These are phyloP conservation scores for Molossus alvarezi DNA, from an alignment of 2,797 vertebrate genomes.

Conservation along the genomic window DNA sequence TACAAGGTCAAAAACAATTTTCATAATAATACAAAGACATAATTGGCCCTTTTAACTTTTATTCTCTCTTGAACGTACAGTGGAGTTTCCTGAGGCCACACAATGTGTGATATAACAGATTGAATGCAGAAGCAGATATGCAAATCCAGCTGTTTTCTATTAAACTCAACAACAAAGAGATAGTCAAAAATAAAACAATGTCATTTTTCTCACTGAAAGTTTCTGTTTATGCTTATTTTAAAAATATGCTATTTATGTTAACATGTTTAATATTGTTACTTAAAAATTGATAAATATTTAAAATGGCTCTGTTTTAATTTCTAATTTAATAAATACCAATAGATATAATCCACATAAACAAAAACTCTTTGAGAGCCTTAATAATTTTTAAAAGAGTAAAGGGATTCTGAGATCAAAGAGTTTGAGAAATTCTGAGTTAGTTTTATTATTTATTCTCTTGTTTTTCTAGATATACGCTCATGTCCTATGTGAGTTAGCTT, in stretches of 20 bases:
- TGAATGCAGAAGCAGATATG: constrained; percentile 2
- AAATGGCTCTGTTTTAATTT: constrained; percentile 15
- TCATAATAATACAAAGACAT: constrained; percentile 26
- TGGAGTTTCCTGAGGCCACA: constrained; percentile 16
- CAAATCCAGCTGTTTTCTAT: not conserved
- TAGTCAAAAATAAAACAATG: not conserved
- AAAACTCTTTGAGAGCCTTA: constrained; percentile 4
- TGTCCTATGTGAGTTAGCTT: not conserved
- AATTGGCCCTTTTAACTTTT: constrained; percentile 46
- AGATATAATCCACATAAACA: not conserved
- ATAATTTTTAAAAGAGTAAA: not conserved
- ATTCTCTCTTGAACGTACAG: not conserved
- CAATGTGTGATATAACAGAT: not conserved
- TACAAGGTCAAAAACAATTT: constrained; percentile 29
- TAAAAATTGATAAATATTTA: not conserved
- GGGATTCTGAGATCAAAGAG: not conserved
- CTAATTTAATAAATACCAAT: constrained; percentile 1
- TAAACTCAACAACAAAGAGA: constrained; percentile 25
- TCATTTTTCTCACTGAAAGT: not conserved
- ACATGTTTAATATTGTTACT: constrained; percentile 21
- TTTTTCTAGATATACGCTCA: not conserved
- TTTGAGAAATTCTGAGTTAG: not conserved
- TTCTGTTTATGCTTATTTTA: constrained; percentile 63
- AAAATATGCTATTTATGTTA: constrained; percentile 37
- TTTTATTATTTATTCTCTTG: constrained; percentile 4